Evolutionary conservation across 2,888 invertebrate genomes (phyloP).

Genomic region (Rhopalosiphum nymphaeae): DNA sequence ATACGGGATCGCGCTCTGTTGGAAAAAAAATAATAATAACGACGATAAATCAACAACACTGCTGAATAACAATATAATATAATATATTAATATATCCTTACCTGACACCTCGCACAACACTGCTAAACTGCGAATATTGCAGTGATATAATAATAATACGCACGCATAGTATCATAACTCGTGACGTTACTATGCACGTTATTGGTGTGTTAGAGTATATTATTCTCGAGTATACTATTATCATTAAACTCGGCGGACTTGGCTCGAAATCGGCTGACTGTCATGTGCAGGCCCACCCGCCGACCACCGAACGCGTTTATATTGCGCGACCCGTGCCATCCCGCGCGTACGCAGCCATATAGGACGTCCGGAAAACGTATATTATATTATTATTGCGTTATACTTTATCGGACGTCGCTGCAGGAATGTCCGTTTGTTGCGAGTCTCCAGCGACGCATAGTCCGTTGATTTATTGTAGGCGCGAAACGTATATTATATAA

Average conservation of each 20-base stretch:
- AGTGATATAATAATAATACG: background rate
- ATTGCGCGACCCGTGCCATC: background rate
- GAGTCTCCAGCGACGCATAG: conserved; percentile 42
- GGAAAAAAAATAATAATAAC: no score
- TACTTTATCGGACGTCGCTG: conserved; percentile 25
- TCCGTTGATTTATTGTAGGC: conserved; percentile 47
- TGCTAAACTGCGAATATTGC: no score
- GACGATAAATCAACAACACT: no score
- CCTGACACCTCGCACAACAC: no score
- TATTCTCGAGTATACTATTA: background rate
- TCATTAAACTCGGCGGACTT: background rate
- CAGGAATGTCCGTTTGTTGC: conserved; percentile 23
- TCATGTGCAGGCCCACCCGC: conserved; percentile 33
- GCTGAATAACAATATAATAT: no score
- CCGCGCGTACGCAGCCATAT: background rate
- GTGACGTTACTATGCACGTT: background rate
- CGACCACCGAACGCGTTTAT: conserved; percentile 30
- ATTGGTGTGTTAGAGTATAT: background rate
- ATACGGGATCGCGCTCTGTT: no score
- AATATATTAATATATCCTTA: no score
- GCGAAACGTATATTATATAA: conserved; percentile 29
- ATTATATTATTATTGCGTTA: conserved; percentile 26
- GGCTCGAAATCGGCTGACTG: background rate
- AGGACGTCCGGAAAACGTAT: conserved; percentile 39
- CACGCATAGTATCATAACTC: background rate